Conservation (phyloP, 2,113 vertebrate species). For the Gallinago media region DNA sequence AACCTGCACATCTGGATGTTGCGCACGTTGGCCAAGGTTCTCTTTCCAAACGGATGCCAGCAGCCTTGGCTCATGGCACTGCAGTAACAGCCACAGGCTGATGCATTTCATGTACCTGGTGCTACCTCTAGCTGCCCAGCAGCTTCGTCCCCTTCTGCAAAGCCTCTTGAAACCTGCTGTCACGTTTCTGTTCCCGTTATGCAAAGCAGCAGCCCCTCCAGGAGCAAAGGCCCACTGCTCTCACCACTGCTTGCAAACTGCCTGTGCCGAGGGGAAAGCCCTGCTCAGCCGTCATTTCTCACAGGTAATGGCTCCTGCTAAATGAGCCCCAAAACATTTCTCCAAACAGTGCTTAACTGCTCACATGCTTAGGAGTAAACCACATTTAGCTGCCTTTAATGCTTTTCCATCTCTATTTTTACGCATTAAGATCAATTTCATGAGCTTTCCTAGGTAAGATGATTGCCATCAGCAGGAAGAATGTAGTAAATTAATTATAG, state of each 20-base stretch:
- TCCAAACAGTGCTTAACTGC: conserved; percentile 58
- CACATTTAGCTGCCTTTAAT: conserved; percentile 49
- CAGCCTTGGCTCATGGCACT: background rate
- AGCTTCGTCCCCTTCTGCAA: background rate
- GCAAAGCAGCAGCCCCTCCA: background rate
- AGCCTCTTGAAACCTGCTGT: background rate
- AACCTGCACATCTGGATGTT: background rate
- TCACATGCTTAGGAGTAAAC: conserved; percentile 52
- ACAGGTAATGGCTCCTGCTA: conserved; percentile 46
- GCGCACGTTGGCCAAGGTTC: background rate
- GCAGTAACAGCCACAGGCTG: background rate
- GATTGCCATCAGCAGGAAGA: conserved; percentile 74
- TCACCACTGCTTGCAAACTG: background rate
- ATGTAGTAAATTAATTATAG: conserved; percentile 94
- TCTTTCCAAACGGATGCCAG: accelerated
- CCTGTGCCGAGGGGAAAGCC: background rate
- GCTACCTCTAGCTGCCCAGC: background rate
- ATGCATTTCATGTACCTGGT: accelerated
- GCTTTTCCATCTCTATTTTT: conserved; percentile 60
- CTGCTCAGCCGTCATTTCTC: background rate
- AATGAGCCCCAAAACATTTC: conserved; percentile 59
- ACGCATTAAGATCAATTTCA: conserved; percentile 77
- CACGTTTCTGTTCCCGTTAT: background rate
- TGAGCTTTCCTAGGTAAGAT: conserved; percentile 73
- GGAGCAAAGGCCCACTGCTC: background rate